These are phyloP conservation scores for Mormoops blainvillei DNA, from an alignment of 2,113 vertebrate genomes.

Conservation along the genomic window DNA sequence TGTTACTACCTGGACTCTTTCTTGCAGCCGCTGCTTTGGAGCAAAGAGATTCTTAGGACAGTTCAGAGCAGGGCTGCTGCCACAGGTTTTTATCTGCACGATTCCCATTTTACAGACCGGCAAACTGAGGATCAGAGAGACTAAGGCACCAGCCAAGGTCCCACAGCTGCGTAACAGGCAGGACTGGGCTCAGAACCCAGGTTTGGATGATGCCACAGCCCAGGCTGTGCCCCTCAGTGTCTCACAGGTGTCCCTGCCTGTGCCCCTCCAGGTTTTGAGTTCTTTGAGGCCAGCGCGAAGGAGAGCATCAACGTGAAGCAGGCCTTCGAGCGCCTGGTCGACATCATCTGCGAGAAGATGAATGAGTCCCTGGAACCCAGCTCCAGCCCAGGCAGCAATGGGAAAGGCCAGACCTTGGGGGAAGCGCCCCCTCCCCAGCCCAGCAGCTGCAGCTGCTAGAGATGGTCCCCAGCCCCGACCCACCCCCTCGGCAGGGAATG, in stretches of 20 bases:
- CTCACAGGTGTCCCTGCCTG: neutral
- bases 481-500: neutral
- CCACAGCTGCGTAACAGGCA: neutral
- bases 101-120: neutral
- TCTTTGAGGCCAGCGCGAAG: constrained; percentile 94
- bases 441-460: constrained; percentile 85
- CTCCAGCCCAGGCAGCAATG: constrained; percentile 71
- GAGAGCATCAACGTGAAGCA: constrained; percentile 94
- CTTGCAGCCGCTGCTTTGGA: neutral
- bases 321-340: constrained; percentile 91
- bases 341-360: constrained; percentile 94
- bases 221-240: neutral
- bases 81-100: neutral
- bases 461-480: neutral
- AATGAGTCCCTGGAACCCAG: constrained; percentile 87
- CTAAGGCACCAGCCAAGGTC: neutral
- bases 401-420: constrained; percentile 77
- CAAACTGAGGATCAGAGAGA: neutral
- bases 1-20: neutral
- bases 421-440: constrained; percentile 78
- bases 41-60: neutral
- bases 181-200: neutral
- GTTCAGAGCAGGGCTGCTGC: neutral
- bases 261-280: constrained; percentile 87
- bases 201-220: neutral